Percentiles rank a stretch among this genome's conserved stretches.
phyloP scores from a whole-genome alignment of 2,888 invertebrate species.

The Stegophylla sp. region DNA sequence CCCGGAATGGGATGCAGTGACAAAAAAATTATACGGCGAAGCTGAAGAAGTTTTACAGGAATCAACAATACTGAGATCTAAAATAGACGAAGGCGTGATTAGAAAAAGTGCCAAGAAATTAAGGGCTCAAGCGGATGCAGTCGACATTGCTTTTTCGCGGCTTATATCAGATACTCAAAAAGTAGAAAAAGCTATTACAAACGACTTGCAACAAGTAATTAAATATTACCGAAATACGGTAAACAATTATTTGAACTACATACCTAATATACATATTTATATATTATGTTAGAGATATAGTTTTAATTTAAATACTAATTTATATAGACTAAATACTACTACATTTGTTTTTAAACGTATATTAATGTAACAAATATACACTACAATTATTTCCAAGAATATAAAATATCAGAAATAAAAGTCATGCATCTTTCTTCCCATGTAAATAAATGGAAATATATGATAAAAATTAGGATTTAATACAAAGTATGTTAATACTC shows the following conservation, averaged over 20 bases:
- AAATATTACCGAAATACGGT: background rate
- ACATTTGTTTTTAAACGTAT: too few relatives aligned
- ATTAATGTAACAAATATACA: too few relatives aligned
- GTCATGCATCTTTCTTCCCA: too few relatives aligned
- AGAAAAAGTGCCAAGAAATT: constrained; percentile 11
- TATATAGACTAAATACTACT: too few relatives aligned
- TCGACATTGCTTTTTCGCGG: constrained; percentile 78
- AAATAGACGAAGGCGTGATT: background rate
- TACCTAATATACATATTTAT: too few relatives aligned
- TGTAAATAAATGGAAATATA: too few relatives aligned
- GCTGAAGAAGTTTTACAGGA: background rate
- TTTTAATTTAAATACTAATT: too few relatives aligned
- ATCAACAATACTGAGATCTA: background rate
- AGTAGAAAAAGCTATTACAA: constrained; percentile 68
- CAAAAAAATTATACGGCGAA: constrained; percentile 8
- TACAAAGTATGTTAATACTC: too few relatives aligned
- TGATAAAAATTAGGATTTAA: too few relatives aligned
- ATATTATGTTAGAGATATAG: too few relatives aligned
- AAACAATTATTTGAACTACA: background rate
- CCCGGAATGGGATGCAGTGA: constrained; percentile 35
- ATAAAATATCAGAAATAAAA: too few relatives aligned
- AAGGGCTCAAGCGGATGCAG: constrained; percentile 76
- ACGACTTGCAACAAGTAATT: constrained; percentile 71
- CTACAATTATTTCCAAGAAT: too few relatives aligned
- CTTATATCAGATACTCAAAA: constrained; percentile 79